phyloP scores from a whole-genome alignment of 2,113 vertebrate genomes.

The Oreochromis niloticus region DNA sequence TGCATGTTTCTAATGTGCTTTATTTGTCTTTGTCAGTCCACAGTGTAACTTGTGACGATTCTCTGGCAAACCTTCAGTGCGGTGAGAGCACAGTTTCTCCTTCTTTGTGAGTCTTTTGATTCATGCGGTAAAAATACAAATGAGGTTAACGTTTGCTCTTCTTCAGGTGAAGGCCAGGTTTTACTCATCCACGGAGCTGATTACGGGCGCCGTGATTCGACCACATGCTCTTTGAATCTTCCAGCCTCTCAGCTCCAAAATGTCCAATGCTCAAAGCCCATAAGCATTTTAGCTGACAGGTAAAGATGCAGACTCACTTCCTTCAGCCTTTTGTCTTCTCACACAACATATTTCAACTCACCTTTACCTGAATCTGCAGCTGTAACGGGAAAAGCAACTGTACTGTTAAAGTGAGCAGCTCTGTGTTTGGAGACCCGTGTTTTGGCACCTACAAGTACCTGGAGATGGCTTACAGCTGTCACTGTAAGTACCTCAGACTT shows the following conservation, averaged over 20 bases:
- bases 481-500: not conserved
- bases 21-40: not conserved
- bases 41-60: not conserved
- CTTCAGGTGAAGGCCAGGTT: not conserved
- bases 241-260: not conserved
- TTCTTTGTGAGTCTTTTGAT: not conserved
- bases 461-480: constrained; percentile 9
- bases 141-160: not conserved
- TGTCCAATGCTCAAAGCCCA: not conserved
- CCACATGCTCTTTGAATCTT: not conserved
- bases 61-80: not conserved
- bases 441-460: constrained; percentile 20
- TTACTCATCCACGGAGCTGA: not conserved
- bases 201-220: constrained; percentile 12
- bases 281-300: not conserved
- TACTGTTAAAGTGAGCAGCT: not conserved
- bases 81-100: not conserved
- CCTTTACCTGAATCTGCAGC: not conserved
- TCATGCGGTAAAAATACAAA: not conserved
- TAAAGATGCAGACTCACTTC: not conserved
- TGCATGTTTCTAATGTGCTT: not conserved
- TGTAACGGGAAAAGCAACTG: constrained; percentile 31
- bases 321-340: not conserved
- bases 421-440: constrained; percentile 30
- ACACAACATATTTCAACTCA: not conserved